Conservation (phyloP, 2,113 vertebrate genomes). For the Empidonax alnorum region DNA sequence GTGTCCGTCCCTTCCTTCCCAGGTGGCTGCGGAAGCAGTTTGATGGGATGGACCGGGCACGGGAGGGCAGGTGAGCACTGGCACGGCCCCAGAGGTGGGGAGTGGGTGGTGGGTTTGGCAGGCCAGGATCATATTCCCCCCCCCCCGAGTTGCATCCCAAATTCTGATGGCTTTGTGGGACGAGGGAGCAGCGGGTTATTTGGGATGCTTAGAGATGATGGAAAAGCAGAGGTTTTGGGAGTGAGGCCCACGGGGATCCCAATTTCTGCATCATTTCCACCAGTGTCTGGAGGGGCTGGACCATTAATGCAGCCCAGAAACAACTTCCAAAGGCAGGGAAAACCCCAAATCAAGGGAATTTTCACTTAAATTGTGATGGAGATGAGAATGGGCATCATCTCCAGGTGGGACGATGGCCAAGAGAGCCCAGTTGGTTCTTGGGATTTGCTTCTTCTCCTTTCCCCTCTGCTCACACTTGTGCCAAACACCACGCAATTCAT, state of each 20-base stretch:
- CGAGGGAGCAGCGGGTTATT: constrained; percentile 30
- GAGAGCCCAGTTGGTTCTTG: accelerated
- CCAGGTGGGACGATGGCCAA: neutral
- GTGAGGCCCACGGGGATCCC: accelerated
- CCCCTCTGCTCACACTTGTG: accelerated
- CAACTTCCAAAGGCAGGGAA: neutral
- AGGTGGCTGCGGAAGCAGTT: constrained; percentile 90
- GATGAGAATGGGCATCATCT: neutral
- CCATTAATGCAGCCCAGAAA: neutral
- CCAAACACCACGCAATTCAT: neutral
- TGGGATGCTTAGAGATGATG: neutral
- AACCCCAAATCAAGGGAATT: no score
- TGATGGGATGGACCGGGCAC: constrained; percentile 81
- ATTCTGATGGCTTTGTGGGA: neutral
- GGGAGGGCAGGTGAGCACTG: constrained; percentile 82
- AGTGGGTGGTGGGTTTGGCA: accelerated
- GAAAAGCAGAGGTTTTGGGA: neutral
- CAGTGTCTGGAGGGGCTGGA: neutral
- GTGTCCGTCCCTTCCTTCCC: neutral
- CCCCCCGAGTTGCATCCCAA: neutral
- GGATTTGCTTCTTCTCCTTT: accelerated
- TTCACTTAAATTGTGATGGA: neutral
- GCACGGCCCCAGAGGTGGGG: no score
- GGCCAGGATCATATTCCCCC: neutral
- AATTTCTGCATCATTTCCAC: neutral